Evolutionary conservation across 2,113 vertebrate species (phyloP), one percentile per base, ranked within the genome.

Genomic region (Martes martes): DNA sequence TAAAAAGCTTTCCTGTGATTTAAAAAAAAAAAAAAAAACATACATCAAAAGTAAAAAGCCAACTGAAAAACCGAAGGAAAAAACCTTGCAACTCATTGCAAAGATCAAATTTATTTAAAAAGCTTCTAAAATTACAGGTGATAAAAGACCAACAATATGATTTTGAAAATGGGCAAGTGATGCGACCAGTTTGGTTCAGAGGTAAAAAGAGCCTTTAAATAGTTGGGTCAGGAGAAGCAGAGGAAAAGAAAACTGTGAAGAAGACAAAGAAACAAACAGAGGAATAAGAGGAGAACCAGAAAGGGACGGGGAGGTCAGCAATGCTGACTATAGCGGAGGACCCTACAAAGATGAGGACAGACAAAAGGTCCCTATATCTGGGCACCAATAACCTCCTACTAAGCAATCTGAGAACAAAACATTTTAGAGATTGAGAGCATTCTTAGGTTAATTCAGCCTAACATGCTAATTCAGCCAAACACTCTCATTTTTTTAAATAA

Each of bases 101-200:
- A 83, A 65, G 50, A 79, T 18, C 86, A 52, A 93, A 90, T 15
- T 79, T 74, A 88, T 11, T 69, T 26, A 85, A 71, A 91, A 36
- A 81, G 50, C 42, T 96, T 91, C 65, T 96, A 91, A 95, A 96
- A 79, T 94, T 36, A 86, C 11, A 83, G 13, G 28, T 21, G 7
- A 76, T 76, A 90, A 81, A 94, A 47, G 36, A 81, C 26, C 18
- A 78, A 73, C 14, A 89, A 87, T 26, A 11, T 47, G 26, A 84
- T 36, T 73, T 82, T 36, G 6, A n/a, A 88, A 39, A 73, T 19
- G 24, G 83, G 26, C 57, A 90, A 89, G 14, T 63, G 16, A 71
- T 42, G 57, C 59, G 7, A 93, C 14, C 73, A 91, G n/a, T 52
- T 91, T 65, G 89, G 50, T 73, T 94, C 57, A 47, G 50, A 65